A percentile compares a stretch with the other conserved stretches of the same genome.
Evolutionary conservation across 2,113 vertebrate genomes (phyloP).

Genomic region (Peromyscus polionotus): DNA sequence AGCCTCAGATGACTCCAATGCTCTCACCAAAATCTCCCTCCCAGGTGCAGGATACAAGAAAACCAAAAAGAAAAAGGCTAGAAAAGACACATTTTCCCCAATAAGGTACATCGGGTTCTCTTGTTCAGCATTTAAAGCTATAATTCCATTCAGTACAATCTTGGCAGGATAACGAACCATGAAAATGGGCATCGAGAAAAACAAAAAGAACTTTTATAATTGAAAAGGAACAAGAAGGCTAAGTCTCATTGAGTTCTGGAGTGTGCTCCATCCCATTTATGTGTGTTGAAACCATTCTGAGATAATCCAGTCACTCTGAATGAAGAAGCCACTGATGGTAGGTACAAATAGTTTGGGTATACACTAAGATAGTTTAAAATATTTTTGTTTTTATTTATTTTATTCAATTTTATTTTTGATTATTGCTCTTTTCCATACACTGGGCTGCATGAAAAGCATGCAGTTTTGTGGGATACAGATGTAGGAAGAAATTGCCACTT

Average conservation of each 20-base stretch:
- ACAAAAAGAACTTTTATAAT: not conserved
- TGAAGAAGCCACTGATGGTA: not conserved
- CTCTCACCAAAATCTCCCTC: conserved; percentile 49
- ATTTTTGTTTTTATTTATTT: not conserved
- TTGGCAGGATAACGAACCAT: conserved; percentile 25
- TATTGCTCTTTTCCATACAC: not conserved
- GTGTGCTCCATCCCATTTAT: not conserved
- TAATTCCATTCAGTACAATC: not conserved
- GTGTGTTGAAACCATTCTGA: not conserved
- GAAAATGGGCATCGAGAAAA: conserved; percentile 1
- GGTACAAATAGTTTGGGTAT: not conserved
- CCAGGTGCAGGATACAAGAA: conserved; percentile 53
- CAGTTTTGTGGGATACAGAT: not conserved
- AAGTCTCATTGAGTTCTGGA: not conserved
- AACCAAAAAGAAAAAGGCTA: not conserved
- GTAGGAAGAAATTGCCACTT: conserved; percentile 22
- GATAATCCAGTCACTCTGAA: not conserved
- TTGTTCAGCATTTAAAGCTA: conserved; percentile 36
- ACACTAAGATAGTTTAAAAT: not conserved
- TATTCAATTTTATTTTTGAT: not conserved
- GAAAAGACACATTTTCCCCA: not conserved
- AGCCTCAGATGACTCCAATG: conserved; percentile 62
- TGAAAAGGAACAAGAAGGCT: conserved; percentile 15
- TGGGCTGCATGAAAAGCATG: not conserved
- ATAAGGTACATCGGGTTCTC: not conserved